Base-by-base conservation (phyloP, 2,797 vertebrate species). In the Oophaga sylvatica region DNA sequence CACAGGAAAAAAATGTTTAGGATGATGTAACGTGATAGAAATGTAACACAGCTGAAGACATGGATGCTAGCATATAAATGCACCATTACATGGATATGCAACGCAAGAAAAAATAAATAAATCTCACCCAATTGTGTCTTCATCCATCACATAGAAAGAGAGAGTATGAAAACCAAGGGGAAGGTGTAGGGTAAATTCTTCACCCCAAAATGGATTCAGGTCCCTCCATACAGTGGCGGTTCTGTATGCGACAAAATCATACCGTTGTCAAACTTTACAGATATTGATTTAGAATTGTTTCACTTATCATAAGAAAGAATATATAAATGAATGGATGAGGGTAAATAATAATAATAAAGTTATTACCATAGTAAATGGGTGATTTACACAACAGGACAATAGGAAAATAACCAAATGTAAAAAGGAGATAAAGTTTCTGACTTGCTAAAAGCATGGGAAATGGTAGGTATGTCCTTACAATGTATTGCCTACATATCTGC, bases 181-280 rank as follows among this genome's bases (percentile, higher is more conserved):
- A 84, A 99, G 95, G 88, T 97, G 95, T 82, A 99, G 92, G 0
- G 95, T 98, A 93, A 96, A 97, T 89, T 98, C 97, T 88, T 98
- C 97, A 0, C 96, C 97, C 97, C 97, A 98, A 91, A 98, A 98
- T 6, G 97, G 97, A 86, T 95, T 97, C 73, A 97, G 95, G 91
- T 96, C 97, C 91, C 95, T 96, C 97, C 98, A 98, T 60, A 98
- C 93, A 0, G 97, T 98, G 1, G 97, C 97, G 0, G 97, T 97
- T 93, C 98, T 98, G 75, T 70, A 80, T 35, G n/a, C 16, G 19
- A 71, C n/a, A 16, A 73, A 62, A 83, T 68, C 9, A 71, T 45
- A 10, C 60, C 20, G 67, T 26, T 73, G 20, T 81, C 5, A 81
- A 59, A 15, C 15, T 8, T 53, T 53, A 53, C 9, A 53, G 48